Evolutionary conservation across 2,113 vertebrate species (phyloP), one percentile per base, ranked within the genome.

Genomic region (Daphoenositta chrysoptera): DNA sequence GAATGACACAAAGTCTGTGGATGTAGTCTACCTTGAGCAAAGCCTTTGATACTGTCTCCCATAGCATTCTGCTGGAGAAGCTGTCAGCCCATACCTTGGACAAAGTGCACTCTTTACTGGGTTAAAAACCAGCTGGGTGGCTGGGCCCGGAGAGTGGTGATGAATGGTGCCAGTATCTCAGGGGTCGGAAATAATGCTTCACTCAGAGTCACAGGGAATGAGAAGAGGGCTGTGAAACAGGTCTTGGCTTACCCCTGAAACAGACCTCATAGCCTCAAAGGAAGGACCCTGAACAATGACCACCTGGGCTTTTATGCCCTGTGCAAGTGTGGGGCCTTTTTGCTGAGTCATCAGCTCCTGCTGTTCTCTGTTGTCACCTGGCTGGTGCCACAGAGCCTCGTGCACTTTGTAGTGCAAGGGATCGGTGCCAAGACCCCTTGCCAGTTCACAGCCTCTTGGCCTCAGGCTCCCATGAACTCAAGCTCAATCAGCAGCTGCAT

Each of bases 401-500:
- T 4, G 39, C 15, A 53, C 45, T 45, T 20, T 51, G 44, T 4
- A 28, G 60, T 16, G 60, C 37, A 58, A n/a, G 19, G 24, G 24
- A 47, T 26, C 0, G 0, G 13, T 35, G 61, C 24, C n/a, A n/a
- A n/a, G n/a, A n/a, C n/a, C n/a, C n/a, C n/a, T n/a, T n/a, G n/a
- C n/a, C 45, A 75, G 53, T 10, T 60, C n/a, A 68, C n/a, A 30
- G 39, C 20, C 10, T 39, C 45, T 33, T 30, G 45, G 24, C 37
- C 53, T 30, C 77, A 66, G 45, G 33, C 27, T 57, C 68, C 15
- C 1, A 0, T 18, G 31, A 72, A 30, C 35, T 26, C 2, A 0
- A 65, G 22, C 44, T 53, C 69, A n/a, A 6, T 18, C 39, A 24
- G 69, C 39, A 89, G 45, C n/a, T 53, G 30, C 24, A 60, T 16